A percentile compares a stretch with the other conserved stretches of the same genome.
phyloP scores from a whole-genome alignment of 2,888 invertebrate genomes.

The Amiota mariae region DNA sequence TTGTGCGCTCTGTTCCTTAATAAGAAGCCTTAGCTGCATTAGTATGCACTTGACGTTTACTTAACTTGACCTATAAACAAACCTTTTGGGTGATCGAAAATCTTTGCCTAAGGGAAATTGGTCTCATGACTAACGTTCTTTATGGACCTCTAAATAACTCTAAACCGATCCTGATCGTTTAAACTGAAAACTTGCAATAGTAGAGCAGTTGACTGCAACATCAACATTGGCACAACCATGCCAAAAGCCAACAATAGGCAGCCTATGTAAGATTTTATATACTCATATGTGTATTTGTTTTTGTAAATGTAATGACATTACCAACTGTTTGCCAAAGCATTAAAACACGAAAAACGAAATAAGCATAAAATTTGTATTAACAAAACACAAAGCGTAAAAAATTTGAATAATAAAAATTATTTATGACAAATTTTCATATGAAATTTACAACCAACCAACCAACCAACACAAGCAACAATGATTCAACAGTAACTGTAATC shows the following conservation, averaged over 20 bases:
- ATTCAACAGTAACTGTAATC: not conserved
- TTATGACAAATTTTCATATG: slow-evolving; percentile 62
- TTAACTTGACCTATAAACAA: too few relatives aligned
- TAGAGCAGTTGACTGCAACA: not conserved
- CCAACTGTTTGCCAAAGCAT: slow-evolving; percentile 26
- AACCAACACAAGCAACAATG: slow-evolving; percentile 32
- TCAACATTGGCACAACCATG: not conserved
- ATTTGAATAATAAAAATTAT: slow-evolving; percentile 52
- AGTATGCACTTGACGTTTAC: too few relatives aligned
- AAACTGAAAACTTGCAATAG: not conserved
- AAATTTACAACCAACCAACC: slow-evolving; percentile 54
- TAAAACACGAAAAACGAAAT: slow-evolving; percentile 21
- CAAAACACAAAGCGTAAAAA: too few relatives aligned
- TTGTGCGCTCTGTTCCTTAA: too few relatives aligned
- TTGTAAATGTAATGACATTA: slow-evolving; percentile 8
- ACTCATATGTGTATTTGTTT: not conserved
- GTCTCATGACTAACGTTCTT: too few relatives aligned
- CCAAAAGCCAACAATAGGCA: not conserved
- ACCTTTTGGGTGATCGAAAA: too few relatives aligned
- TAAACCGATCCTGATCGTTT: too few relatives aligned
- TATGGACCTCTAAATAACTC: too few relatives aligned
- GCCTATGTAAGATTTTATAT: not conserved
- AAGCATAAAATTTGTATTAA: slow-evolving; percentile 16
- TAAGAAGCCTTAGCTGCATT: too few relatives aligned
- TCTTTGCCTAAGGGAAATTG: too few relatives aligned